These are phyloP conservation scores for Eidolon dupreanum DNA, from an alignment of 2,797 vertebrate species.

Conservation along the genomic window DNA sequence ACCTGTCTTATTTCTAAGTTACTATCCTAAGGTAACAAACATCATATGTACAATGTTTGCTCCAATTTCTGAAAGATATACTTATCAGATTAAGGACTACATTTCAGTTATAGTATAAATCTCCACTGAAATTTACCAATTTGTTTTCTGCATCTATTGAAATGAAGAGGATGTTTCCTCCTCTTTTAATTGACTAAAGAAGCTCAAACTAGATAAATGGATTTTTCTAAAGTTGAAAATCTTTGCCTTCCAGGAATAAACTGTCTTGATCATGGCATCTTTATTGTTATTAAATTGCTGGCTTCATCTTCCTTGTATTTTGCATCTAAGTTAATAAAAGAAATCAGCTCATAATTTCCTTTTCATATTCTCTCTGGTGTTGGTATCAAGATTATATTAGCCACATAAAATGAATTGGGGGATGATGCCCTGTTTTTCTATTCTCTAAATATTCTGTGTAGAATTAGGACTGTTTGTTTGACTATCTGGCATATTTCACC, in stretches of 20 bases:
- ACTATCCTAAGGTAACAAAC: not conserved
- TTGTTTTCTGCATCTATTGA: constrained; percentile 22
- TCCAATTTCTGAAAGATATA: not conserved
- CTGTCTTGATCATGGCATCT: not conserved
- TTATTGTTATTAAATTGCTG: not conserved
- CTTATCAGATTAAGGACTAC: not conserved
- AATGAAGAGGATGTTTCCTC: not conserved
- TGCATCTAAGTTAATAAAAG: not conserved
- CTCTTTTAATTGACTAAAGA: not conserved
- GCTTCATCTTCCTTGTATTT: not conserved
- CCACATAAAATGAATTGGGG: not conserved
- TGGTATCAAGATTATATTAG: not conserved
- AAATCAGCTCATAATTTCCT: not conserved
- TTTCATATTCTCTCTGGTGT: not conserved
- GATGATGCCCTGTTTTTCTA: not conserved
- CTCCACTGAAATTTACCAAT: not conserved
- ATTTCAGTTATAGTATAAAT: not conserved
- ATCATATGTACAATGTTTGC: constrained; percentile 7
- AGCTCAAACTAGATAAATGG: not conserved
- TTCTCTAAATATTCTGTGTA: not conserved
- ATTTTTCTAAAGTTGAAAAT: not conserved
- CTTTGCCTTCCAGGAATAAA: not conserved
- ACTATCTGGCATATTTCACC: not conserved
- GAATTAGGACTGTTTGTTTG: not conserved
- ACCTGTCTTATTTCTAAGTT: not conserved